A percentile compares a stretch with the other conserved stretches of the same genome.
phyloP scores from a whole-genome alignment of 2,797 vertebrate genomes.

The Falco columbarius region DNA sequence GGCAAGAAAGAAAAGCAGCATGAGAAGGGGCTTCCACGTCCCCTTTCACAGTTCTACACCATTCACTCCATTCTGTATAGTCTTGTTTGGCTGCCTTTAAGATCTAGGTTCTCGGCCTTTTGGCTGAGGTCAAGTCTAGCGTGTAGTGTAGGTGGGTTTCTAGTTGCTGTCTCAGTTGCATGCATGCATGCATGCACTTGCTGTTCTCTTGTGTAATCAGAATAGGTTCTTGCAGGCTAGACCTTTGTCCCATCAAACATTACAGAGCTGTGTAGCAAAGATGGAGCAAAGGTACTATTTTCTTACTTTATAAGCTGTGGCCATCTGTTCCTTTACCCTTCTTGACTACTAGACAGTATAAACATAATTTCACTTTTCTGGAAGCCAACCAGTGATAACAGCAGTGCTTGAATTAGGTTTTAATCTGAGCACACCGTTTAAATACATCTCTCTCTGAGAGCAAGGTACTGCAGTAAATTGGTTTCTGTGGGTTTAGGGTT shows the following conservation, averaged over 20 bases:
- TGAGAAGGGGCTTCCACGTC: neutral
- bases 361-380: neutral
- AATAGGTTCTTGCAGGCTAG: neutral
- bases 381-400: neutral
- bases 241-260: neutral
- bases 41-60: neutral
- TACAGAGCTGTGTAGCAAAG: neutral
- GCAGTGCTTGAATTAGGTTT: neutral
- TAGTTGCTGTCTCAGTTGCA: accelerated
- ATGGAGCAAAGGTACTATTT: neutral
- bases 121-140: neutral
- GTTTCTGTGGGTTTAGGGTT: neutral
- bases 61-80: neutral
- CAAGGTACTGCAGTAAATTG: neutral
- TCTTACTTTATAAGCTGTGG: neutral
- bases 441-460: neutral
- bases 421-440: neutral
- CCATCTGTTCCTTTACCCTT: neutral
- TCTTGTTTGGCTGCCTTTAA: neutral
- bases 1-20: neutral
- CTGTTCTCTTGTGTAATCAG: neutral
- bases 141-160: neutral
- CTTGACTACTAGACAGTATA: neutral
- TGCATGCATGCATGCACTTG: neutral
- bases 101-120: neutral